Base-by-base conservation (phyloP, 2,113 vertebrate species). In the Seriola quinqueradiata region DNA sequence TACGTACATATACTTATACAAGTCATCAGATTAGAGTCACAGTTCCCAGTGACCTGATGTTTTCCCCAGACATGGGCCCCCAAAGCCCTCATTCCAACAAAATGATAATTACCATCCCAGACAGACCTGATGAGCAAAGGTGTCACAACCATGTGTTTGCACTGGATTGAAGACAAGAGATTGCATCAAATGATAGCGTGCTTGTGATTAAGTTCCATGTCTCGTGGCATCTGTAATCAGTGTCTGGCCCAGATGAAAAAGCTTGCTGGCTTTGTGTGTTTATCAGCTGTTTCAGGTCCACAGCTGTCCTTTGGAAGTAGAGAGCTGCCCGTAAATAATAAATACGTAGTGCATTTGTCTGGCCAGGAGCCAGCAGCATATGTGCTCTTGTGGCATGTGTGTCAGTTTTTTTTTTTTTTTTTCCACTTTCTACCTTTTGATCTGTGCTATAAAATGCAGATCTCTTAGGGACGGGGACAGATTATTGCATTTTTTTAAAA, bases 151-250 rank as follows among this genome's bases (percentile, higher is more conserved):
- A 81, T 84, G 92, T 93, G 90, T 87, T 89, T 79, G 84, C 70
- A 10, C 75, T 72, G 70, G 83, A 84, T 85, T 75, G 90, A 86
- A 91, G 90, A 90, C 90, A 69, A 92, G 90, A 42, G 84, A 89
- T 93, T 88, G 86, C 93, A 93, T 95, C 88, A 94, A 90, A 93
- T 92, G 90, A 93, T 95, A 83, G 94, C 67, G 70, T 95, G 92
- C 92, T 90, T 93, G 92, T 90, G 92, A 95, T 94, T 93, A 95
- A 91, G 89, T 91, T 90, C 82, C 82, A 77, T 85, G 94, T 92
- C 93, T 93, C 72, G 70, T 93, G 92, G 91, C 94, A 94, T 95
- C 94, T 96, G 94, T 96, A 96, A 96, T 96, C 94, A 95, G 91
- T 44, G 94, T 95, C 95, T 94, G 93, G 90, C 71, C 76, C 90